Percentiles rank a stretch among this genome's conserved stretches.
Conservation (phyloP, 2,888 invertebrate species). For the Polydrusus pterygomalis region DNA sequence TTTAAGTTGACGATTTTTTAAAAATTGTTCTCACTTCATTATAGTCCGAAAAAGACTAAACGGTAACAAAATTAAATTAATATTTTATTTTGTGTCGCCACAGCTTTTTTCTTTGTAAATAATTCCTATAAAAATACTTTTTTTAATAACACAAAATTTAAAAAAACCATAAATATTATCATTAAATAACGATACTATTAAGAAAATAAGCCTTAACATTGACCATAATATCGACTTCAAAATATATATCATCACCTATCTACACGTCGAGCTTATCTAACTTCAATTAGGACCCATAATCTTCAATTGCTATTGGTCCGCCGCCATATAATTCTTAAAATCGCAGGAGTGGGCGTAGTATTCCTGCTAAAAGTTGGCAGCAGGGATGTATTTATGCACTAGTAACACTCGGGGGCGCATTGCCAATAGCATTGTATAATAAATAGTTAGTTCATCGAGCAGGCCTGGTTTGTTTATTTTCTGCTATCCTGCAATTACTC, state of each 20-base stretch:
- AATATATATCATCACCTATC: slow-evolving; percentile 15
- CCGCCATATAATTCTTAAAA: slow-evolving; percentile 20
- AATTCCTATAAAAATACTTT: too few species aligned
- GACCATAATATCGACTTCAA: slow-evolving; percentile 28
- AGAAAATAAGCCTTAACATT: not conserved
- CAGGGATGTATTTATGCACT: slow-evolving; percentile 54
- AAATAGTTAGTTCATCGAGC: slow-evolving; percentile 42
- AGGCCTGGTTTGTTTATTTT: slow-evolving; percentile 22
- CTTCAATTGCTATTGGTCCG: slow-evolving; percentile 28
- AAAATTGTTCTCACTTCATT: too few species aligned
- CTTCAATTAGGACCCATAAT: slow-evolving; percentile 8
- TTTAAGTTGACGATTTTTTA: too few species aligned
- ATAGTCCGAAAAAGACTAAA: too few species aligned
- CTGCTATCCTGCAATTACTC: not conserved
- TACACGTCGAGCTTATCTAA: slow-evolving; percentile 12
- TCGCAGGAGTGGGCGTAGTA: slow-evolving; percentile 38
- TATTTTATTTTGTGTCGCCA: too few species aligned
- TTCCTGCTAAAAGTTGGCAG: slow-evolving; percentile 45
- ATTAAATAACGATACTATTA: not conserved
- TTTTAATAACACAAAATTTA: too few species aligned
- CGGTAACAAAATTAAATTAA: too few species aligned
- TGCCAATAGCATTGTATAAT: slow-evolving; percentile 37
- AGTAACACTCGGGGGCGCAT: slow-evolving; percentile 46
- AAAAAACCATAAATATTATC: too few species aligned
- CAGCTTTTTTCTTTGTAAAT: too few species aligned